Conservation (phyloP, 2,888 invertebrate species). For the Norana najaformis region DNA sequence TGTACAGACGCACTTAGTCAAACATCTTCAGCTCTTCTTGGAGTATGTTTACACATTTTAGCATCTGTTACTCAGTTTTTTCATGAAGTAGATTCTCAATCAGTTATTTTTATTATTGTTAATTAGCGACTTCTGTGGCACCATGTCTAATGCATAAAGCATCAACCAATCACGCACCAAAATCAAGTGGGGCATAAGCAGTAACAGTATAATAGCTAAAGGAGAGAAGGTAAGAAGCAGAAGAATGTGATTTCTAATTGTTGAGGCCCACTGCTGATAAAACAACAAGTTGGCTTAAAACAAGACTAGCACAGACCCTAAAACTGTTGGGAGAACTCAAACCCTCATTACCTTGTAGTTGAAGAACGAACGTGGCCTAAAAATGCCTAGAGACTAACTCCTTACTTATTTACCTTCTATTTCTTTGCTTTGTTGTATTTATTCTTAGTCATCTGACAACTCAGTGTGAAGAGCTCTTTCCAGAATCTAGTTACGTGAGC, state of each 20-base stretch:
- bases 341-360: neutral
- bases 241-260: neutral
- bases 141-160: neutral
- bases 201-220: neutral
- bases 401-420: neutral
- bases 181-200: neutral
- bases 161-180: neutral
- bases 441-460: conserved; percentile 33
- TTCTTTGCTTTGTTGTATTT: neutral
- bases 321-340: neutral
- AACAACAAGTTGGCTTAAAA: neutral
- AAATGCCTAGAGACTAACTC: neutral
- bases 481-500: conserved; percentile 33
- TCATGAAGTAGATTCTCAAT: neutral
- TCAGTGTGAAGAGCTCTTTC: conserved; percentile 36
- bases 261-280: neutral
- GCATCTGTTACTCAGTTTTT: neutral
- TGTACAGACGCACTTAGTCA: conserved; percentile 17
- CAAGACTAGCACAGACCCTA: neutral
- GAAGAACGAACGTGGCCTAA: neutral
- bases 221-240: neutral
- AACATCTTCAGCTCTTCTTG: neutral
- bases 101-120: neutral
- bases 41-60: conserved; percentile 15
- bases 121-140: neutral